Conservation (phyloP, 2,797 vertebrate genomes). For the Gymnoscopelus braueri region DNA sequence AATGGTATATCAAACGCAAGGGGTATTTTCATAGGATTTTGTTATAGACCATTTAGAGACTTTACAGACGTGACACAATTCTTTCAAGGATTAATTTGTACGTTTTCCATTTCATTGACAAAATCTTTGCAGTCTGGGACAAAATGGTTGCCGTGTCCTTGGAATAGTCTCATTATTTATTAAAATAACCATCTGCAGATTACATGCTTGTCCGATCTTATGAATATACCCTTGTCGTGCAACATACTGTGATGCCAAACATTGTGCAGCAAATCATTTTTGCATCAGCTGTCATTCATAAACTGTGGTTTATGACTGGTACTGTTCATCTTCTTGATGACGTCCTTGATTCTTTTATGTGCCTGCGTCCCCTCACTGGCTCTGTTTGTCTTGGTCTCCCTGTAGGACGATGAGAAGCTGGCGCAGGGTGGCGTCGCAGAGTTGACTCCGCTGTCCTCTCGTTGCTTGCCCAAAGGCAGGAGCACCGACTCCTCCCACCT, state of each 20-base stretch:
- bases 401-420: slow-evolving; percentile 80
- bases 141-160: not conserved
- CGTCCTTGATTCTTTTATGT: not conserved
- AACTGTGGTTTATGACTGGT: slow-evolving; percentile 1
- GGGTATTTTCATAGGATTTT: slow-evolving; percentile 45
- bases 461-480: slow-evolving; percentile 76
- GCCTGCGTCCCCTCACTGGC: not conserved
- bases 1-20: slow-evolving; percentile 20
- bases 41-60: not conserved
- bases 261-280: slow-evolving; percentile 8
- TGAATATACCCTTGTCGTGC: slow-evolving; percentile 24
- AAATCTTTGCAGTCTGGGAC: not conserved
- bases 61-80: no score
- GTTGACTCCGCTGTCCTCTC: slow-evolving; percentile 84
- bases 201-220: slow-evolving; percentile 20
- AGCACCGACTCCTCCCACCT: slow-evolving; percentile 67
- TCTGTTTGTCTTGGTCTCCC: slow-evolving; percentile 10
- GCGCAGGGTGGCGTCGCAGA: slow-evolving; percentile 76
- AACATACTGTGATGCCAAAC: not conserved
- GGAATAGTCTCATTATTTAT: not conserved
- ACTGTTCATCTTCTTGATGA: slow-evolving; percentile 1
- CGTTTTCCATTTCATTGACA: no score
- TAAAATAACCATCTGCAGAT: not conserved
- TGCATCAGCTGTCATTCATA: slow-evolving; percentile 2
- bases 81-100: no score